phyloP scores from a whole-genome alignment of 2,797 vertebrate genomes.

The Channa striata region DNA sequence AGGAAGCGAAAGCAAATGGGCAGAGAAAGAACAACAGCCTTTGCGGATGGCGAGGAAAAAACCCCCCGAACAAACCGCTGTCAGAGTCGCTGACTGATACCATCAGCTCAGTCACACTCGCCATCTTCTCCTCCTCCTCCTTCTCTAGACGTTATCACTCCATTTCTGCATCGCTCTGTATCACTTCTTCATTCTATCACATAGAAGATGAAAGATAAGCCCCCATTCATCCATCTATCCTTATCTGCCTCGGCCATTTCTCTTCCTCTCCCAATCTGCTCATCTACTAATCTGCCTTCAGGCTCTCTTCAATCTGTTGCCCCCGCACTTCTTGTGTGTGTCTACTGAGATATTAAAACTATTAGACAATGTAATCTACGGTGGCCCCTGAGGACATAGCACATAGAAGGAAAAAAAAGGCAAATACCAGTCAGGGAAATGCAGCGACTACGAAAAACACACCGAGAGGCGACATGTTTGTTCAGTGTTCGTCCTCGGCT shows the following conservation, averaged over 20 bases:
- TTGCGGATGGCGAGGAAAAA: slow-evolving; percentile 17
- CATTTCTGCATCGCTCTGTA: slow-evolving; percentile 52
- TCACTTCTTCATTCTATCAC: slow-evolving; percentile 55
- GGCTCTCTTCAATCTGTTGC: slow-evolving; percentile 41
- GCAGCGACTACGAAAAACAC: no score
- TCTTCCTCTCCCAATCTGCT: slow-evolving; percentile 42
- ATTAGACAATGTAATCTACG: slow-evolving; percentile 38
- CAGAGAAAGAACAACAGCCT: background rate
- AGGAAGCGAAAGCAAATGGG: background rate
- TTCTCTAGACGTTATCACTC: slow-evolving; percentile 50
- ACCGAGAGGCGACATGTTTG: no score
- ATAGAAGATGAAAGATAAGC: slow-evolving; percentile 50
- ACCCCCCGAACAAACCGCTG: slow-evolving; percentile 34
- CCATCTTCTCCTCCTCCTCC: slow-evolving; percentile 36
- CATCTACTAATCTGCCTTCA: slow-evolving; percentile 41
- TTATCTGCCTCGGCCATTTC: slow-evolving; percentile 38
- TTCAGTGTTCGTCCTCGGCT: no score
- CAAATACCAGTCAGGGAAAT: background rate
- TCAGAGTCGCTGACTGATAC: slow-evolving; percentile 29
- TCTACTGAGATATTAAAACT: slow-evolving; percentile 41
- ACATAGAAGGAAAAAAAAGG: background rate
- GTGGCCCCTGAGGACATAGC: background rate
- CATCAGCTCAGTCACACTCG: slow-evolving; percentile 55
- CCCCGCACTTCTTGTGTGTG: slow-evolving; percentile 16
- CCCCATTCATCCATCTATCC: slow-evolving; percentile 49